Percentiles rank a stretch among this genome's conserved stretches.
Evolutionary conservation across 2,113 vertebrate genomes (phyloP).

Genomic region (Labeo rohita): DNA sequence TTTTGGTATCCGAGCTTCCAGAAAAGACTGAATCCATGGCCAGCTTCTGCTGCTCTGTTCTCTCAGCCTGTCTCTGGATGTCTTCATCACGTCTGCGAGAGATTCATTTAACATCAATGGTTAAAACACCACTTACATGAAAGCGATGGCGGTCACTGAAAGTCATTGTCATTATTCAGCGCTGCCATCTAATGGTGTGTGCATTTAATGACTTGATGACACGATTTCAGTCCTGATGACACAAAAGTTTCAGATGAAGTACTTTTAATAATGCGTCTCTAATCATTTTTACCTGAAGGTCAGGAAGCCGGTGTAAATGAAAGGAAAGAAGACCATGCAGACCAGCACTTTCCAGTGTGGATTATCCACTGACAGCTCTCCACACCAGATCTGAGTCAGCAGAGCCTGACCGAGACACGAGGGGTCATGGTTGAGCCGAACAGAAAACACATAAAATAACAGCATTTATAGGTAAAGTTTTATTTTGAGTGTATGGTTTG

Average conservation of each 20-base stretch:
- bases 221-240: not conserved
- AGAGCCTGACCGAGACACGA: constrained; percentile 82
- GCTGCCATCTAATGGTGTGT: constrained; percentile 44
- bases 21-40: constrained; percentile 58
- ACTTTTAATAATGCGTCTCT: too few species aligned
- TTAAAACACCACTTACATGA: not conserved
- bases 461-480: not conserved
- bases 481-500: not conserved
- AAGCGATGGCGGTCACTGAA: too few species aligned
- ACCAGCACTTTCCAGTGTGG: constrained; percentile 82
- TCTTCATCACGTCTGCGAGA: constrained; percentile 70
- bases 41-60: constrained; percentile 59
- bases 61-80: constrained; percentile 66
- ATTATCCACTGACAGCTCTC: constrained; percentile 87
- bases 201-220: not conserved
- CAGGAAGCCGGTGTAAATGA: constrained; percentile 85
- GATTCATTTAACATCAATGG: not conserved
- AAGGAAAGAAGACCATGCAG: constrained; percentile 85
- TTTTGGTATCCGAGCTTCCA: constrained; percentile 43
- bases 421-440: too few species aligned
- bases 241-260: not conserved
- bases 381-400: constrained; percentile 96
- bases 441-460: not conserved
- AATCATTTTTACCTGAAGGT: constrained; percentile 82
- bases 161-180: not conserved